Evolutionary conservation across 2,888 invertebrate genomes (phyloP), one percentile per base, ranked within the genome.

Genomic region (Drosophila greeni): DNA sequence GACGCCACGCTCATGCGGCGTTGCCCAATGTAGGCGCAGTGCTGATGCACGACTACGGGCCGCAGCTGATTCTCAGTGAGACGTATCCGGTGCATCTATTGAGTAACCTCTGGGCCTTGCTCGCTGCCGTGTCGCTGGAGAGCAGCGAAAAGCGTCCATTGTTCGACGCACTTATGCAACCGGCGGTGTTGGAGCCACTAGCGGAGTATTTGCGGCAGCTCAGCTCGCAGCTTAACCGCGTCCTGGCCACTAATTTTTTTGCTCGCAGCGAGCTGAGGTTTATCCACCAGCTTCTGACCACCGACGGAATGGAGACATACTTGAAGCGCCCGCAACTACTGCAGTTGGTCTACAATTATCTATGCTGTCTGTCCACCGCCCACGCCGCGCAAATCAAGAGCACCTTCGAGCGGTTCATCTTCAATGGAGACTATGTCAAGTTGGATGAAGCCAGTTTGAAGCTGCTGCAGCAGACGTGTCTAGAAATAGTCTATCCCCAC

Each of bases 231-330:
- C 66, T 82, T 2, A 87, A 87, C 76, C 74, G 74, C 1, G 72
- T 82, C 47, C 52, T 88, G 62, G 84, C 85, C 12, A 87, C 85
- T 34, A 88, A 88, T 48, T 88, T 88, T 54, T 86, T 92, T 82
- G 91, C 92, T 0, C 92, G 92, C 88, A 90, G 91, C 75, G 93
- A 93, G 88, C 90, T 90, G 9, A 90, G 90, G 62, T 87, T 93
- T 11, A 66, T 87, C 2, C 86, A 84, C 56, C 84, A 88, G 61
- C 66, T 89, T 18, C 62, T 89, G 1, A 81, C 76, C 49, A 87
- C 86, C 8, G 77, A 85, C 12, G 86, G 85, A 1, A 62, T 88
- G 33, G 74, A 80, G 9, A 77, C 77, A 7, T 86, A 87, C 57
- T 56, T 88, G 14, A 53, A 76, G 3, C 79, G 77, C 12, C 51